phyloP scores from a whole-genome alignment of 2,797 vertebrate genomes.

The Diplodus sargus region DNA sequence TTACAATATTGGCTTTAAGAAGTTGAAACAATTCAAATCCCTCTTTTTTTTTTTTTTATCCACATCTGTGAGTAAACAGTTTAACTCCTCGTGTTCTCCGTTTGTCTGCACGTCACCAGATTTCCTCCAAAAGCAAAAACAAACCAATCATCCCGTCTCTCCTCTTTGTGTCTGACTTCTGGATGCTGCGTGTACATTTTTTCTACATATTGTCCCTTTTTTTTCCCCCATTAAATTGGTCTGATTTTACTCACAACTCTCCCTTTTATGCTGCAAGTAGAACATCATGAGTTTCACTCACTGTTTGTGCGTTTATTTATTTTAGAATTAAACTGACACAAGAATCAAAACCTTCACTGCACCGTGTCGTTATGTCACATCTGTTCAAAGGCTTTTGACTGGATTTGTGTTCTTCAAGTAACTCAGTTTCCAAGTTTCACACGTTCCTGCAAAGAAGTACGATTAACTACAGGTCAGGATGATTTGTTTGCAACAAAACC shows the following conservation, averaged over 20 bases:
- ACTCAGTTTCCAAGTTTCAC: neutral
- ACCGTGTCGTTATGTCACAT: neutral
- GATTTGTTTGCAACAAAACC: too few species aligned
- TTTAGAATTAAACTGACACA: conserved; percentile 16
- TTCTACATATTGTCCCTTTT: conserved; percentile 5
- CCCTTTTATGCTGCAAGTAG: neutral
- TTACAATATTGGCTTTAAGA: neutral
- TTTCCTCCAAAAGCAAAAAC: neutral
- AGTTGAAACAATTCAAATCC: neutral
- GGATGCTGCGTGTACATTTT: conserved; percentile 6
- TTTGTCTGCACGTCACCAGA: neutral
- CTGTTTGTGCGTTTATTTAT: conserved; percentile 25
- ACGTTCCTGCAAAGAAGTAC: neutral
- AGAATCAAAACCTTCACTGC: neutral
- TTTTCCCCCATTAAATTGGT: conserved; percentile 13
- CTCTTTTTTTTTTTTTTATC: neutral
- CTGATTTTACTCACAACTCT: conserved; percentile 10
- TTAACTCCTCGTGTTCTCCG: neutral
- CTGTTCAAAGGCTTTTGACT: neutral
- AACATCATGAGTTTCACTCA: neutral
- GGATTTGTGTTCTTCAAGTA: neutral
- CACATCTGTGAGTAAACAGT: neutral
- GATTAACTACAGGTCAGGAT: too few species aligned
- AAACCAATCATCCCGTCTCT: neutral
- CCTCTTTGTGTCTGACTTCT: neutral